phyloP scores from a whole-genome alignment of 2,797 vertebrate species.

The Gadopsis marmoratus region DNA sequence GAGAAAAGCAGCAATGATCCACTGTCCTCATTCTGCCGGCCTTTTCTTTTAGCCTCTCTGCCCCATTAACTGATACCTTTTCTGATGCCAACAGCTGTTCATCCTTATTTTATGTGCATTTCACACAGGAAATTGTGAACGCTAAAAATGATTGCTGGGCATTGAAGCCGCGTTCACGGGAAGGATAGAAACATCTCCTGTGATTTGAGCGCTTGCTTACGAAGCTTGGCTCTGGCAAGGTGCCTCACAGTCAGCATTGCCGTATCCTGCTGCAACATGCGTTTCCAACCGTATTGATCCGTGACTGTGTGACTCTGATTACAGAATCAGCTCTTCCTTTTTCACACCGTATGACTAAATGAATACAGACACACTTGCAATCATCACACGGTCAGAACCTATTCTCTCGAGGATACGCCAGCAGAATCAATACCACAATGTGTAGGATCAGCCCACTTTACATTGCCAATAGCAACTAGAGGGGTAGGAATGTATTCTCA shows the following conservation, averaged over 20 bases:
- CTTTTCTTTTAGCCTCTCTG: constrained; percentile 61
- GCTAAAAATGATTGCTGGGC: constrained; percentile 42
- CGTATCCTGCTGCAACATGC: constrained; percentile 24
- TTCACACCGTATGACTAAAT: constrained; percentile 50
- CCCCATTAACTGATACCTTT: constrained; percentile 71
- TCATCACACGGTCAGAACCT: constrained; percentile 36
- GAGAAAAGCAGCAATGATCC: constrained; percentile 63
- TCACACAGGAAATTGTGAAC: constrained; percentile 47
- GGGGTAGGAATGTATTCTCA: constrained; percentile 4
- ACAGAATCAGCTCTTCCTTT: constrained; percentile 54
- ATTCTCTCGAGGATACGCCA: constrained; percentile 21
- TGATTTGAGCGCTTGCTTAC: constrained; percentile 47
- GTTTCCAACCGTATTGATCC: constrained; percentile 51
- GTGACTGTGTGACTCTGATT: constrained; percentile 52
- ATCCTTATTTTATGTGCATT: constrained; percentile 70
- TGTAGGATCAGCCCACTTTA: constrained; percentile 24
- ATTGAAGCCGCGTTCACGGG: constrained; percentile 27
- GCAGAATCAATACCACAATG: constrained; percentile 47
- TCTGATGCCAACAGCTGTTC: constrained; percentile 64
- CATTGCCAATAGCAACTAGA: constrained; percentile 19
- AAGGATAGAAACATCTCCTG: constrained; percentile 44
- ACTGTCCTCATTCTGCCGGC: constrained; percentile 52
- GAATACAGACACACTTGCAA: constrained; percentile 40
- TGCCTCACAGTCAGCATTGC: constrained; percentile 16
- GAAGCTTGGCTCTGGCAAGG: constrained; percentile 22